Evolutionary conservation across 2,888 invertebrate species (phyloP).

Genomic region (Leptodirus hochenwartii): DNA sequence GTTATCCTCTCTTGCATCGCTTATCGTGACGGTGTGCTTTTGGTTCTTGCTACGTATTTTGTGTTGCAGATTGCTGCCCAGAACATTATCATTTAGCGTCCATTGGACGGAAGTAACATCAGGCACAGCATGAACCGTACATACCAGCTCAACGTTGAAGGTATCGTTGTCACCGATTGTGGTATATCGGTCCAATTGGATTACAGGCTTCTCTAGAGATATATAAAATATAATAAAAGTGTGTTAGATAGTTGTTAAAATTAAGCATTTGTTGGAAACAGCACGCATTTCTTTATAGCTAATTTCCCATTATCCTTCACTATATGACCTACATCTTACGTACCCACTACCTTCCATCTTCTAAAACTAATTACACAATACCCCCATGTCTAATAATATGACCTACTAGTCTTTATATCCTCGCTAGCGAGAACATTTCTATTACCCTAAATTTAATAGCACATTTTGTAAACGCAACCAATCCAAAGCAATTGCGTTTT

Average conservation of each 20-base stretch:
- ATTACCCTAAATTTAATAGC: no score
- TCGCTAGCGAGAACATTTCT: no score
- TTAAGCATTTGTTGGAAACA: constrained; percentile 1
- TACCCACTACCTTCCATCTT: no score
- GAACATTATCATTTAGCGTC: constrained; percentile 20
- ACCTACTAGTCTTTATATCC: no score
- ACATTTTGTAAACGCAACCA: no score
- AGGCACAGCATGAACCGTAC: constrained; percentile 28
- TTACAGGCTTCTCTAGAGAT: constrained; percentile 26
- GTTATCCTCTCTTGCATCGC: constrained; percentile 20
- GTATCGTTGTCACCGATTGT: constrained; percentile 25
- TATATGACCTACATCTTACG: no score
- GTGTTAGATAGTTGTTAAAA: constrained; percentile 1
- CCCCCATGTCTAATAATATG: no score
- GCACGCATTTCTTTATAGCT: no score
- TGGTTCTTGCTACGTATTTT: constrained; percentile 15
- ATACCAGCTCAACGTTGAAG: constrained; percentile 25
- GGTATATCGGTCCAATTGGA: constrained; percentile 25
- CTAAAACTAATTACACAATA: no score
- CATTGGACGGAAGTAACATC: constrained; percentile 23
- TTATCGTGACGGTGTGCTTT: constrained; percentile 18
- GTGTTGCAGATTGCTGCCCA: constrained; percentile 14
- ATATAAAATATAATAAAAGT: constrained; percentile 6
- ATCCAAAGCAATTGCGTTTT: no score
- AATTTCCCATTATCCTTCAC: no score